A percentile compares a stretch with the other conserved stretches of the same genome.
Evolutionary conservation across 2,797 vertebrate species (phyloP).

Genomic region (Enteromius argenteus): DNA sequence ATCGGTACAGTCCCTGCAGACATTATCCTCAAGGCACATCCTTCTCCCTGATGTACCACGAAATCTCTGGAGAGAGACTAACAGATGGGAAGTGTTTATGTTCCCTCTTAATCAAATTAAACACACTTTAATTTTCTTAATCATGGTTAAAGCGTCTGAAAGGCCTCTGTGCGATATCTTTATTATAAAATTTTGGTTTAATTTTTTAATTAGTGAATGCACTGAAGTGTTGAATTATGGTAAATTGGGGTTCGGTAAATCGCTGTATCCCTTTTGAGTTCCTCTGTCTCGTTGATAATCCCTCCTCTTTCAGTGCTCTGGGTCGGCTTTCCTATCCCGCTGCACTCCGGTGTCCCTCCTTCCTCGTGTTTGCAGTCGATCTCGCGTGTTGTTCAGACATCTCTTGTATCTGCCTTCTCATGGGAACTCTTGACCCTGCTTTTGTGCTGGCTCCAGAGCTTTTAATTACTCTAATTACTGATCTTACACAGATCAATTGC

Average conservation of each 20-base stretch:
- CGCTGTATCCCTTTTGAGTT: slow-evolving; percentile 2
- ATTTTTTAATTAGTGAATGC: slow-evolving; percentile 76
- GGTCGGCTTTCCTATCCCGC: not conserved
- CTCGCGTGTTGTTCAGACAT: slow-evolving; percentile 12
- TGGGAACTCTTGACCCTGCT: slow-evolving; percentile 35
- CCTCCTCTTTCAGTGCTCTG: not conserved
- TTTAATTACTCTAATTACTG: slow-evolving; percentile 78
- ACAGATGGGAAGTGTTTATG: slow-evolving; percentile 79
- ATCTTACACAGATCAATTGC: slow-evolving; percentile 74
- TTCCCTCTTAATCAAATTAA: slow-evolving; percentile 80
- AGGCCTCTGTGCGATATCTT: slow-evolving; percentile 66
- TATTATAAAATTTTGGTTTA: slow-evolving; percentile 65
- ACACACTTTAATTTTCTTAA: slow-evolving; percentile 80
- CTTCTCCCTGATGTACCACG: slow-evolving; percentile 50
- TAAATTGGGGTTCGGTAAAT: slow-evolving; percentile 34
- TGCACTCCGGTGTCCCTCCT: not conserved
- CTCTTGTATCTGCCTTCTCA: slow-evolving; percentile 9
- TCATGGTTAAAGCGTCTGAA: slow-evolving; percentile 79
- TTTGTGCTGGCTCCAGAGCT: slow-evolving; percentile 45
- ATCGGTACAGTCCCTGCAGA: slow-evolving; percentile 43
- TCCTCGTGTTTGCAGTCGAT: not conserved
- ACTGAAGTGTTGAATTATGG: slow-evolving; percentile 51
- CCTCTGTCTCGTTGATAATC: not conserved
- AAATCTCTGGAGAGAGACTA: slow-evolving; percentile 66
- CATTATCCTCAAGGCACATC: slow-evolving; percentile 52